phyloP scores from a whole-genome alignment of 2,113 vertebrate genomes.

The Takifugu flavidus region DNA sequence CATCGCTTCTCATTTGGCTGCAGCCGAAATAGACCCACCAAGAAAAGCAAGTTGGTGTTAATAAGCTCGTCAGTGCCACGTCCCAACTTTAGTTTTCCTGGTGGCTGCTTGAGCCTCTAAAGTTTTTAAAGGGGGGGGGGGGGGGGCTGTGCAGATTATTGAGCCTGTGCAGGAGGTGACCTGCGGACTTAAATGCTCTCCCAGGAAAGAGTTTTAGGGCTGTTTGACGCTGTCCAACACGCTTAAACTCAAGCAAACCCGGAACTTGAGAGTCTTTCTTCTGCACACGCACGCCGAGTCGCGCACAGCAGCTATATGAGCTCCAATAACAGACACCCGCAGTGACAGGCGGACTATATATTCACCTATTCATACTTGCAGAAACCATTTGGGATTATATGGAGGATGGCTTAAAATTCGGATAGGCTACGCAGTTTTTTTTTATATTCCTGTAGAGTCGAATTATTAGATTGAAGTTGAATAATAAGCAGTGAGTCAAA shows the following conservation, averaged over 20 bases:
- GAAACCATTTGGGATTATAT: slow-evolving; percentile 90
- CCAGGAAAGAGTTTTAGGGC: slow-evolving; percentile 5
- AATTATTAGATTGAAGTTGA: slow-evolving; percentile 99
- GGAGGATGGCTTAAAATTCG: slow-evolving; percentile 91
- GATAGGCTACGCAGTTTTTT: slow-evolving; percentile 75
- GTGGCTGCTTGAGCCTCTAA: slow-evolving; percentile 6
- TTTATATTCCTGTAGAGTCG: slow-evolving; percentile 86
- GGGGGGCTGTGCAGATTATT: background rate
- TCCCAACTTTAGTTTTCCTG: slow-evolving; percentile 20
- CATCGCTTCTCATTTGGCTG: slow-evolving; percentile 52
- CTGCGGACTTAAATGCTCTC: background rate
- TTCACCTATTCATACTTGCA: slow-evolving; percentile 86
- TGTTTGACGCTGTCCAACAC: slow-evolving; percentile 20
- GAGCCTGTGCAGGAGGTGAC: background rate
- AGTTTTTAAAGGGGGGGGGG: slow-evolving; percentile 9
- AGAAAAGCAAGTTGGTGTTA: slow-evolving; percentile 11
- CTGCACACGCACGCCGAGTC: background rate
- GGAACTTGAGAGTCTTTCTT: slow-evolving; percentile 1
- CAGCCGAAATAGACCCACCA: slow-evolving; percentile 27
- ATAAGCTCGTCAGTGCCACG: slow-evolving; percentile 2
- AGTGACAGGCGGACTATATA: slow-evolving; percentile 72
- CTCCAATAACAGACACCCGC: slow-evolving; percentile 68
- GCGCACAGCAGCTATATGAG: slow-evolving; percentile 20
- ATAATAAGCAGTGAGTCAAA: slow-evolving; percentile 99
- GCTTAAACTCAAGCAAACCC: slow-evolving; percentile 23